A percentile compares a stretch with the other conserved stretches of the same genome.
These are phyloP conservation scores for Cataglyphis albicans DNA, from an alignment of 2,888 invertebrate genomes.

Conservation along the genomic window DNA sequence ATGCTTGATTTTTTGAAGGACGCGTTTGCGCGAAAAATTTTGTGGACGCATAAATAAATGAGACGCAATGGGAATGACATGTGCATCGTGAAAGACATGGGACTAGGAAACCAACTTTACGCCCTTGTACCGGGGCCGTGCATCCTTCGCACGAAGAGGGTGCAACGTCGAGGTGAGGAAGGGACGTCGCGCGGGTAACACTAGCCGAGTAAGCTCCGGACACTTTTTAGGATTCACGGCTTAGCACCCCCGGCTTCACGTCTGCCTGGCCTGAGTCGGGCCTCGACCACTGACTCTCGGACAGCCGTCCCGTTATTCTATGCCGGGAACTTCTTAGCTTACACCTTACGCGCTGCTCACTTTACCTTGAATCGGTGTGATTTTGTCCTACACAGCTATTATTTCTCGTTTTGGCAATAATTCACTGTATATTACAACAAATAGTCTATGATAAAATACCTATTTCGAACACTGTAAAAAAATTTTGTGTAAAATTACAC, in stretches of 20 bases:
- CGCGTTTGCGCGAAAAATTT: not conserved
- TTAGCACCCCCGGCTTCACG: conserved; percentile 83
- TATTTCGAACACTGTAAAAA: not conserved
- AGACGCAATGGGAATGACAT: conserved; percentile 80
- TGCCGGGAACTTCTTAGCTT: conserved; percentile 38
- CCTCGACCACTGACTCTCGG: conserved; percentile 72
- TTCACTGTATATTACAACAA: not conserved
- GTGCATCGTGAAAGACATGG: conserved; percentile 72
- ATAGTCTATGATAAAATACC: not conserved
- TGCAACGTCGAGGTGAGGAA: conserved; percentile 35
- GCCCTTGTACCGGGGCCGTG: conserved; percentile 50
- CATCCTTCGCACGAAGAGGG: conserved; percentile 56
- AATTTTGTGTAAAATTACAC: no score
- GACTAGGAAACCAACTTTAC: conserved; percentile 68
- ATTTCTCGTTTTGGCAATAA: conserved; percentile 5
- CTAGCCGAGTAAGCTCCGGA: conserved; percentile 85
- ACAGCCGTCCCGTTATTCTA: conserved; percentile 35
- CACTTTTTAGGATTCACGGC: conserved; percentile 84
- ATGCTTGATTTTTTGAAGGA: not conserved
- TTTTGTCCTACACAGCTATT: conserved; percentile 5
- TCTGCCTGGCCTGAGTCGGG: conserved; percentile 76
- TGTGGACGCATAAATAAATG: conserved; percentile 23
- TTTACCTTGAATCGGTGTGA: conserved; percentile 37
- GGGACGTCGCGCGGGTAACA: conserved; percentile 80
- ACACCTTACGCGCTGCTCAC: conserved; percentile 28